Evolutionary conservation across 2,888 invertebrate species (phyloP).

Genomic region (Drymonia ruficornis): DNA sequence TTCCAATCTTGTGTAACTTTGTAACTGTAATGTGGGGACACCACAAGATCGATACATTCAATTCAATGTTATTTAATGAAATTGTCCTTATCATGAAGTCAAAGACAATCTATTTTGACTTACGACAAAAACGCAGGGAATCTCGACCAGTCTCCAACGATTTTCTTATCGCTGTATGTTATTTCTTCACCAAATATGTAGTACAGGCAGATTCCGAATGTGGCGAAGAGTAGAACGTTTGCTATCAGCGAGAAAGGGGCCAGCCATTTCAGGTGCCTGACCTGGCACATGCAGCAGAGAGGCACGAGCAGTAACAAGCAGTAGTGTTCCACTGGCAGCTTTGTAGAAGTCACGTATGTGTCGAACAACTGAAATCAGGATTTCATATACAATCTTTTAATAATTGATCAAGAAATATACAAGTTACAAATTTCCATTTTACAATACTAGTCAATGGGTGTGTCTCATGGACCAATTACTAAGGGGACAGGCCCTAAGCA

Average conservation of each 20-base stretch:
- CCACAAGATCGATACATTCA: too few relatives aligned
- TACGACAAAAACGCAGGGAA: slow-evolving; percentile 94
- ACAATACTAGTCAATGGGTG: too few relatives aligned
- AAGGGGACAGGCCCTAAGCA: too few relatives aligned
- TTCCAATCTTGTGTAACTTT: too few relatives aligned
- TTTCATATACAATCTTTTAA: neutral
- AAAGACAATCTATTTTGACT: slow-evolving; percentile 38
- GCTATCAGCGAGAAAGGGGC: slow-evolving; percentile 95
- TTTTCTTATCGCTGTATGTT: slow-evolving; percentile 72
- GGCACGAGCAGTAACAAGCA: slow-evolving; percentile 69
- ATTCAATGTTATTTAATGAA: too few relatives aligned
- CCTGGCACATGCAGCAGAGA: slow-evolving; percentile 73
- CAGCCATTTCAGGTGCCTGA: slow-evolving; percentile 91
- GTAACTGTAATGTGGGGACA: too few relatives aligned
- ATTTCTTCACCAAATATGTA: slow-evolving; percentile 88
- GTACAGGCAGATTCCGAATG: slow-evolving; percentile 92
- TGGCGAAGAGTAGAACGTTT: slow-evolving; percentile 90
- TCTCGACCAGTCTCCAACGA: slow-evolving; percentile 81
- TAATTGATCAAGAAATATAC: too few relatives aligned
- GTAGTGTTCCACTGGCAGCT: slow-evolving; percentile 68
- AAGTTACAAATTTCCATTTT: too few relatives aligned
- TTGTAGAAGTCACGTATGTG: slow-evolving; percentile 56
- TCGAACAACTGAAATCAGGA: slow-evolving; percentile 68
- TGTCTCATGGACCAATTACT: too few relatives aligned
- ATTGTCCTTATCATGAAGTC: too few relatives aligned